A percentile compares a stretch with the other conserved stretches of the same genome.
phyloP scores from a whole-genome alignment of 2,113 vertebrate genomes.

The Chlorodrepanis virens region DNA sequence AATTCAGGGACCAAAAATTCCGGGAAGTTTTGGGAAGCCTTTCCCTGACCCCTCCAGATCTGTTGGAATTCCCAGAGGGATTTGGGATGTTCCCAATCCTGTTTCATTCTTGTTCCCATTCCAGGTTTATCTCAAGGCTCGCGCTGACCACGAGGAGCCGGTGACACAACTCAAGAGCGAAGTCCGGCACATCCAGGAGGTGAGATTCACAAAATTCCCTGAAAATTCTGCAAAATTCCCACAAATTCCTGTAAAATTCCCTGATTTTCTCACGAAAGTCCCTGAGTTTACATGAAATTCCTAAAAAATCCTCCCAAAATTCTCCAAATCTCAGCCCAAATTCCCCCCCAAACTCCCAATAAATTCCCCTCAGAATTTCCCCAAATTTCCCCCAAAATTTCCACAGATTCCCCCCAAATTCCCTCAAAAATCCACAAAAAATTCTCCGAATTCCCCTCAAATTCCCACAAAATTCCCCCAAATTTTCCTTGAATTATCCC shows the following conservation, averaged over 20 bases:
- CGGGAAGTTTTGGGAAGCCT: neutral
- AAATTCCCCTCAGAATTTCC: neutral
- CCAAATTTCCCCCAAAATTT: neutral
- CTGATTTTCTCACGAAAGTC: too few relatives aligned
- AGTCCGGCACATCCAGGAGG: neutral
- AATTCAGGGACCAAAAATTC: neutral
- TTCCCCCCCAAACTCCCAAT: neutral
- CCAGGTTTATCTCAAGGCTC: neutral
- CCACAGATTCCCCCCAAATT: neutral
- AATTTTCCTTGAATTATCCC: neutral
- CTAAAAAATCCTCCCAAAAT: too few relatives aligned
- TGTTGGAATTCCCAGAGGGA: rapidly evolving
- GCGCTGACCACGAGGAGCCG: neutral
- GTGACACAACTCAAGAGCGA: neutral
- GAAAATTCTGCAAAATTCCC: neutral
- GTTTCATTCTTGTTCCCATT: neutral
- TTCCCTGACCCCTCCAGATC: rapidly evolving
- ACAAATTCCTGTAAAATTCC: neutral
- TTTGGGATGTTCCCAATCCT: neutral
- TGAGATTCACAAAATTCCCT: neutral
- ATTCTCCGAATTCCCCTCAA: neutral
- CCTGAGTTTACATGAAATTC: too few relatives aligned
- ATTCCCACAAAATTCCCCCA: neutral
- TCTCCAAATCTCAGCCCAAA: too few relatives aligned
- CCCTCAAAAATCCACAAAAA: neutral